Evolutionary conservation across 2,113 vertebrate genomes (phyloP).

Genomic region (Cynoglossus semilaevis): DNA sequence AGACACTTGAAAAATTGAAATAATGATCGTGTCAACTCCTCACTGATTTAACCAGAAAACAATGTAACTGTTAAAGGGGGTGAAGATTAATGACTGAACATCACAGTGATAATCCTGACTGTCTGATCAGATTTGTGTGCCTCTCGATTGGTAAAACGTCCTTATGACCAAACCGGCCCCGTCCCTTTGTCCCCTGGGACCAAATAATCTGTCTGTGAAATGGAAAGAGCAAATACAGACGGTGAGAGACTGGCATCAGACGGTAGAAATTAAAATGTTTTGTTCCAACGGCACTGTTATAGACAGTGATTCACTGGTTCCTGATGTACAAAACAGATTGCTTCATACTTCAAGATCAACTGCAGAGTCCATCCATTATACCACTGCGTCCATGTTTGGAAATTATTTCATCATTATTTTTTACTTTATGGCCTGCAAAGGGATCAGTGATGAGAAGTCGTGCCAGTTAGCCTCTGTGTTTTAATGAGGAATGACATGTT

Average conservation of each 20-base stretch:
- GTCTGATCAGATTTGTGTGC: neutral
- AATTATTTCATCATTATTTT: neutral
- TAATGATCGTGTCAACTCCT: no score
- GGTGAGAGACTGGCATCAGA: slow-evolving; percentile 36
- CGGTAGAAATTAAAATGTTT: slow-evolving; percentile 31
- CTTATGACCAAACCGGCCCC: neutral
- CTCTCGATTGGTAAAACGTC: neutral
- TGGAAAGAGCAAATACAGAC: slow-evolving; percentile 28
- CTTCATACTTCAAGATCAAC: slow-evolving; percentile 18
- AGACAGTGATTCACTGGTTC: slow-evolving; percentile 9
- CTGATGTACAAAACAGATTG: slow-evolving; percentile 3
- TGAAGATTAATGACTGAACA: no score
- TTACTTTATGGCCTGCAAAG: slow-evolving; percentile 1
- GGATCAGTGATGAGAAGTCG: no score
- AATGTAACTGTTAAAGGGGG: no score
- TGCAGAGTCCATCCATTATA: neutral
- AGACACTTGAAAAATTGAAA: no score
- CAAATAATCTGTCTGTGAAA: slow-evolving; percentile 19
- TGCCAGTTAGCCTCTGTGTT: neutral
- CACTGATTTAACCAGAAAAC: no score
- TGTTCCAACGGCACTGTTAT: slow-evolving; percentile 28
- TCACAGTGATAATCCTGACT: slow-evolving; percentile 7
- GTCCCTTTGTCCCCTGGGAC: neutral
- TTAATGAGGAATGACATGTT: neutral
- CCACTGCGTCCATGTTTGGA: neutral